These are phyloP conservation scores for Microcebus murinus DNA, from an alignment of 2,113 vertebrate species.

Conservation along the genomic window DNA sequence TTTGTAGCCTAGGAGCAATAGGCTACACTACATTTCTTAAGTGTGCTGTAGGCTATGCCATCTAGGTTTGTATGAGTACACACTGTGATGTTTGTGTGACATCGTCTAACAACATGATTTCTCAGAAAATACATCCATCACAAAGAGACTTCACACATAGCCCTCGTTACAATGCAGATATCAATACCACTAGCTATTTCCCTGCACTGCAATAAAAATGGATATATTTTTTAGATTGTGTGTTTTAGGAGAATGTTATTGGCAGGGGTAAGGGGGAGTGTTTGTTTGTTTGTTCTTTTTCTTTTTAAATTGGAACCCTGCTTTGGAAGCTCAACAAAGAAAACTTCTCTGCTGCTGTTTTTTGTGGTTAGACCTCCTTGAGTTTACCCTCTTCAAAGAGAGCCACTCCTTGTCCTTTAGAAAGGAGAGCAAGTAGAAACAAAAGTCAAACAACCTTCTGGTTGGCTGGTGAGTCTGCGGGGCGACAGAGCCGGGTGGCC, in stretches of 20 bases:
- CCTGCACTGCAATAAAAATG: not conserved
- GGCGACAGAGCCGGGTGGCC: not conserved
- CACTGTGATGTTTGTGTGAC: not conserved
- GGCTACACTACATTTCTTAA: not conserved
- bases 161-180: not conserved
- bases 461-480: not conserved
- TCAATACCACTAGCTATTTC: not conserved
- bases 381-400: conserved; percentile 24
- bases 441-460: not conserved
- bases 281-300: not conserved
- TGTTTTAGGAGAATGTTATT: not conserved
- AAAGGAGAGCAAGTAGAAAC: not conserved
- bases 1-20: not conserved
- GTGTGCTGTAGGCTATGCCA: not conserved
- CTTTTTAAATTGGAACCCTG: not conserved
- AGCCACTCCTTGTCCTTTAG: conserved; percentile 37
- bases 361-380: conserved; percentile 41
- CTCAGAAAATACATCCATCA: not conserved
- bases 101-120: not conserved
- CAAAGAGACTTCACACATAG: not conserved
- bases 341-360: conserved; percentile 11
- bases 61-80: not conserved
- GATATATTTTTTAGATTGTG: not conserved
- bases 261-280: not conserved
- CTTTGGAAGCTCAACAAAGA: conserved; percentile 39